Evolutionary conservation across 2,113 vertebrate genomes (phyloP).

Genomic region (Todiramphus saurophagus): DNA sequence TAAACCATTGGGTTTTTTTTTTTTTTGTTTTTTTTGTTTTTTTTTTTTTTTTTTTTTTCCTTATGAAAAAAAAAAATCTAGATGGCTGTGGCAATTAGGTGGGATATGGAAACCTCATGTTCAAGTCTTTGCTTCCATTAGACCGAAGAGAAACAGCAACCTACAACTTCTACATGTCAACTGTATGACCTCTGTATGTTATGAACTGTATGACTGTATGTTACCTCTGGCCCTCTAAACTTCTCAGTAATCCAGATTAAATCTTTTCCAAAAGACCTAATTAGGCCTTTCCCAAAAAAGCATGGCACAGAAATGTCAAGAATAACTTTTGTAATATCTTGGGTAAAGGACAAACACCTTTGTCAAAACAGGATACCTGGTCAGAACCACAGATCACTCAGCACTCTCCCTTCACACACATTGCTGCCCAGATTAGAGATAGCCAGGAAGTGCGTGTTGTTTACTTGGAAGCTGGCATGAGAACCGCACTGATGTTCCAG

Average conservation of each 20-base stretch:
- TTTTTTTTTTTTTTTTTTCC: neutral
- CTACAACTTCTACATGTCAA: neutral
- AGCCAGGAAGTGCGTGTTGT: constrained; percentile 67
- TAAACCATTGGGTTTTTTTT: too few relatives aligned
- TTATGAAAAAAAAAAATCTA: neutral
- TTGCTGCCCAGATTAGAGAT: constrained; percentile 64
- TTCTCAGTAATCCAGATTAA: constrained; percentile 44
- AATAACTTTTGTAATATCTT: constrained; percentile 29
- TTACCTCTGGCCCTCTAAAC: constrained; percentile 22
- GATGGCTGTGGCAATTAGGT: neutral
- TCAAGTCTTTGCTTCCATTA: neutral
- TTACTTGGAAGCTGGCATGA: constrained; percentile 57
- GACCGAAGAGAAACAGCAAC: neutral
- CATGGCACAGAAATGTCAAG: neutral
- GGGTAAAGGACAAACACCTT: constrained; percentile 61
- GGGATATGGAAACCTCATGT: neutral
- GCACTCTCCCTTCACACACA: constrained; percentile 37
- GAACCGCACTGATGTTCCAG: constrained; percentile 27
- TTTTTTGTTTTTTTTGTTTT: too few relatives aligned
- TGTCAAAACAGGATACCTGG: constrained; percentile 75
- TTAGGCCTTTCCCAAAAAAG: constrained; percentile 33
- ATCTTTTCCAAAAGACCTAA: constrained; percentile 56
- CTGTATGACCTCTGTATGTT: too few relatives aligned
- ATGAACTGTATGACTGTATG: neutral
- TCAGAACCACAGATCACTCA: constrained; percentile 19